Percentiles rank a stretch among this genome's conserved stretches.
phyloP scores from a whole-genome alignment of 2,888 invertebrate species.

The Micoletzkya japonica region DNA sequence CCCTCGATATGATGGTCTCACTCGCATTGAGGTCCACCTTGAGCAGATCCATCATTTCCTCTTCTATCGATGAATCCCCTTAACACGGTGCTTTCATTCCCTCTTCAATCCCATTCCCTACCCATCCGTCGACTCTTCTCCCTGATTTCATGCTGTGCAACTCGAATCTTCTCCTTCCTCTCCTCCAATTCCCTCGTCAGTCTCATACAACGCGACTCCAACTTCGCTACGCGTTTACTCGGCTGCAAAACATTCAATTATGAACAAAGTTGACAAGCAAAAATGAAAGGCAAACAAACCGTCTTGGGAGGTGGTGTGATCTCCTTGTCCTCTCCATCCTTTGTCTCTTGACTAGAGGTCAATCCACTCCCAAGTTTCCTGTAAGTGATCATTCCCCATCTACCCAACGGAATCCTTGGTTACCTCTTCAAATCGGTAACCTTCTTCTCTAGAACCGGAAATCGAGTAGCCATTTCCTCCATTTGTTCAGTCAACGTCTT shows the following conservation, averaged over 20 bases:
- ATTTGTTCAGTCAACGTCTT: slow-evolving; percentile 1
- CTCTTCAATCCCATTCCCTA: neutral
- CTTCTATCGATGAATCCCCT: neutral
- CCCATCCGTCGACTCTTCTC: neutral
- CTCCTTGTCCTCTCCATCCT: no score
- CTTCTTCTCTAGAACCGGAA: slow-evolving; percentile 19
- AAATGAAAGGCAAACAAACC: no score
- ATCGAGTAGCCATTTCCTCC: slow-evolving; percentile 16
- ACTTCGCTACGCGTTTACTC: slow-evolving; percentile 5
- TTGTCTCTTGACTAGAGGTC: no score
- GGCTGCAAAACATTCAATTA: slow-evolving; percentile 9
- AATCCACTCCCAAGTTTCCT: no score
- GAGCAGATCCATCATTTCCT: slow-evolving; percentile 3
- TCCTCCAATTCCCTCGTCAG: slow-evolving; percentile 21
- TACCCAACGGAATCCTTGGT: no score
- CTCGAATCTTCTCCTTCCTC: slow-evolving; percentile 21
- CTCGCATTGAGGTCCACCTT: neutral
- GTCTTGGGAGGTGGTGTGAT: no score
- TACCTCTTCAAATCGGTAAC: neutral
- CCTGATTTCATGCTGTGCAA: slow-evolving; percentile 19
- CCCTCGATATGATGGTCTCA: slow-evolving; percentile 5
- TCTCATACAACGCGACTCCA: slow-evolving; percentile 13
- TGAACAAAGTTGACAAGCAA: no score
- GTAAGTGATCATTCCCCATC: no score
- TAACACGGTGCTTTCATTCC: neutral